Evolutionary conservation across 1,140 invertebrate genomes (phyloP), one percentile per base, ranked within the genome.

Genomic region (Leptoteleia sp.): DNA sequence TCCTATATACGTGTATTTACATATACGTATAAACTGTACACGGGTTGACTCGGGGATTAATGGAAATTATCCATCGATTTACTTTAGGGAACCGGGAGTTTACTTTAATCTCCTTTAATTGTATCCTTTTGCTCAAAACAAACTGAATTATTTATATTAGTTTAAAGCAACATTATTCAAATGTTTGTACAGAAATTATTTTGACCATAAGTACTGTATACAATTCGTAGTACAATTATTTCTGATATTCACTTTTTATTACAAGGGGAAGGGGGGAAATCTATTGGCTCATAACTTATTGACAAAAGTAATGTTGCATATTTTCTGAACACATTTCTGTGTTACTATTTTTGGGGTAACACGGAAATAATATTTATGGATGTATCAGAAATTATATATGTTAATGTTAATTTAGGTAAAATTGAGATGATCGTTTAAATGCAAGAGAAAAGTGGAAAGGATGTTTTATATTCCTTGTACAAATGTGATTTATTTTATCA

Each of bases 91-190:
- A 5, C 52, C 6, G 27, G 16, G 52, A 37, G 3, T 12, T 37
- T 13, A 47, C 17, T 22, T 38, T 57, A 73, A 43, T 54, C 48
- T 45, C 22, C 33, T 57, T 59, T 59, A 50, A 64, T 48, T 57
- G 25, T 65, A 62, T 47, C 19, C n/a, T 65, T 73, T 57, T 42
- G 31, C 19, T 48, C 35, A 43, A 65, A 57, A 65, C 15, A 67
- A 65, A 59, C 70, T 37, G 15, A 64, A 65, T 65, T 67, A 75
- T 65, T 55, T 45, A 67, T 65, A 64, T 64, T 64, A 64, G 31
- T 47, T 72, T 19, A 13, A 47, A 61, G 54, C 19, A 62, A 57
- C 42, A 73, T 57, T 43, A 64, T 57, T 50, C 33, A 27, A 54
- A 3, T 38, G 33, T 62, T 62, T 47, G 48, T 27, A 3, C 12